Conservation (phyloP, 2,113 vertebrate genomes). For the Pristiophorus japonicus region DNA sequence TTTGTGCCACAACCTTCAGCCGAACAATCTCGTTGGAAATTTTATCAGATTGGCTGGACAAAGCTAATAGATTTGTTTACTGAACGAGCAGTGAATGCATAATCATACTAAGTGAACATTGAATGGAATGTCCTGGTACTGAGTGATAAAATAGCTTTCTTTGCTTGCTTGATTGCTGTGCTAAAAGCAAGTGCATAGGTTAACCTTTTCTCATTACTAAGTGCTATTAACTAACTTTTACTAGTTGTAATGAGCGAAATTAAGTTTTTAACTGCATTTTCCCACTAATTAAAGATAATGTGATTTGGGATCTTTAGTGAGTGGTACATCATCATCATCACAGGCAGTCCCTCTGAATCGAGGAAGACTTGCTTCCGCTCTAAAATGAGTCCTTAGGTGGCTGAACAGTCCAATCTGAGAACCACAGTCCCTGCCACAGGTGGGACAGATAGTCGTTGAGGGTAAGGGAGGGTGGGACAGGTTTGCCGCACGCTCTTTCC, state of each 20-base stretch:
- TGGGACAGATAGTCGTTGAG: too few relatives aligned
- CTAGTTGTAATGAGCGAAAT: not conserved
- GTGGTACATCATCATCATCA: too few relatives aligned
- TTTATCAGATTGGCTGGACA: not conserved
- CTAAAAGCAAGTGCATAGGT: not conserved
- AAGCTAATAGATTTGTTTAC: not conserved
- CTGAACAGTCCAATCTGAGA: too few relatives aligned
- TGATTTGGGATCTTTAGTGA: not conserved
- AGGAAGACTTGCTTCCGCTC: too few relatives aligned
- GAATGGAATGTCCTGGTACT: not conserved
- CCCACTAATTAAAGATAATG: not conserved
- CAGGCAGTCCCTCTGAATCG: too few relatives aligned
- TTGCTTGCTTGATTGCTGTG: not conserved
- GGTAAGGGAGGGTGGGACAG: too few relatives aligned
- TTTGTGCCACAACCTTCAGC: not conserved
- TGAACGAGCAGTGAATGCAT: not conserved
- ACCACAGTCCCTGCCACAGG: too few relatives aligned
- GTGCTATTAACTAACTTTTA: not conserved
- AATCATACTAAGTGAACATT: not conserved
- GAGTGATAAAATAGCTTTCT: not conserved
- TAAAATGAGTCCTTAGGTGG: too few relatives aligned
- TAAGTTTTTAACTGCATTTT: not conserved
- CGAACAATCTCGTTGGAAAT: not conserved
- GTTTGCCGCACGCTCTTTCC: too few relatives aligned
- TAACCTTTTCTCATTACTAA: not conserved